Percentiles rank a stretch among this genome's conserved stretches.
Conservation (phyloP, 2,888 invertebrate genomes). For the Philonicus albiceps region DNA sequence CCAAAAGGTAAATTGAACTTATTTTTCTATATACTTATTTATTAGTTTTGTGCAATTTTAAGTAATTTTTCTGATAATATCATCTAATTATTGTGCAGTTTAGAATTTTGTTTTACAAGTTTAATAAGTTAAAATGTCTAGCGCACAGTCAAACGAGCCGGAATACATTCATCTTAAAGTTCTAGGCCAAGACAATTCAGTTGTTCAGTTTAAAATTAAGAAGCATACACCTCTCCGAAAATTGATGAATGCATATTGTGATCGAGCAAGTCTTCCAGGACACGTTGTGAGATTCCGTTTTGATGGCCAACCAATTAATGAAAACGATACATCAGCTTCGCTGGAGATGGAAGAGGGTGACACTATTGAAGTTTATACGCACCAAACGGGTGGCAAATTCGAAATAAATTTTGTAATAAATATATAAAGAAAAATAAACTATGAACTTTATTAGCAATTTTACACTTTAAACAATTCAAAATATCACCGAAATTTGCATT, state of each 20-base stretch:
- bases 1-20: not conserved
- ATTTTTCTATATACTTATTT: not conserved
- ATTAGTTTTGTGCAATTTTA: not conserved
- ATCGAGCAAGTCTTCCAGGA: constrained; percentile 90
- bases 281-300: constrained; percentile 91
- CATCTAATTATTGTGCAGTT: not conserved
- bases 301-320: constrained; percentile 91
- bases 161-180: constrained; percentile 95
- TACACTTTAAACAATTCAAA: too few relatives aligned
- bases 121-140: not conserved
- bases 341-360: constrained; percentile 96
- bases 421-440: too few relatives aligned
- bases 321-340: constrained; percentile 87
- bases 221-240: constrained; percentile 94
- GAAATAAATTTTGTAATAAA: too few relatives aligned
- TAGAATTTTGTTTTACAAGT: not conserved
- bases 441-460: too few relatives aligned
- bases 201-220: constrained; percentile 96
- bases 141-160: constrained; percentile 69
- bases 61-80: not conserved
- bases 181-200: constrained; percentile 92
- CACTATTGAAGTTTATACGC: constrained; percentile 95
- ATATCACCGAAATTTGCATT: too few relatives aligned
- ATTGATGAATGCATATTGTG: constrained; percentile 95
- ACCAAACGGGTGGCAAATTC: constrained; percentile 82